Conservation (phyloP, 2,113 vertebrate species). For the Odobenus rosmarus region DNA sequence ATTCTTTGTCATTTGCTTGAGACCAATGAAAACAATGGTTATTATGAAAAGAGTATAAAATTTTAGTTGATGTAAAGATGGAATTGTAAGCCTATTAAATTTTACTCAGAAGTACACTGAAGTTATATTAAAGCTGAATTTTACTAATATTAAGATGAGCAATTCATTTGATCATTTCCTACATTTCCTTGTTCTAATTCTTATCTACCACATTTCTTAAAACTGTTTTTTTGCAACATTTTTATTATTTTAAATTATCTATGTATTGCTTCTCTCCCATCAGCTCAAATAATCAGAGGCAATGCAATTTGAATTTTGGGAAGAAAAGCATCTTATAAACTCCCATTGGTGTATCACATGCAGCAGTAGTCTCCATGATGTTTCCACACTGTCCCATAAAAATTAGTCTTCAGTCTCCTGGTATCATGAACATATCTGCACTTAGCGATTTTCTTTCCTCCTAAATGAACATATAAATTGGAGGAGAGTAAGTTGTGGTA, state of each 20-base stretch:
- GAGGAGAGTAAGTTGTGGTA: neutral
- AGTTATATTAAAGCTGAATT: neutral
- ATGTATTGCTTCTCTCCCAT: neutral
- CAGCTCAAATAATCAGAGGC: neutral
- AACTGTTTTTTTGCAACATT: neutral
- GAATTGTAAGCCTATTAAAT: neutral
- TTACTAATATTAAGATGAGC: neutral
- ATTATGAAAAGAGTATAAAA: neutral
- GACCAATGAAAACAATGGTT: neutral
- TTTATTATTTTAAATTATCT: constrained; percentile 19
- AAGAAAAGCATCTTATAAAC: neutral
- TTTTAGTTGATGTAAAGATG: neutral
- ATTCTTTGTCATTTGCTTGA: neutral
- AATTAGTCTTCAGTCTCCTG: neutral
- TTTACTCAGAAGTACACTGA: neutral
- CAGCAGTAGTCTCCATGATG: neutral
- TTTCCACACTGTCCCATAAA: neutral
- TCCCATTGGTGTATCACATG: neutral
- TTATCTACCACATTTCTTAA: neutral
- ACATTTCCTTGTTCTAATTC: neutral
- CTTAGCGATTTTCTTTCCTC: neutral
- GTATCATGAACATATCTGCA: neutral
- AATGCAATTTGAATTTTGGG: neutral
- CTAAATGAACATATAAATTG: constrained; percentile 10
- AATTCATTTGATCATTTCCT: neutral